Percentiles rank a stretch among this genome's conserved stretches.
Conservation (phyloP, 1,140 invertebrate species). For the Venturia canescens region DNA sequence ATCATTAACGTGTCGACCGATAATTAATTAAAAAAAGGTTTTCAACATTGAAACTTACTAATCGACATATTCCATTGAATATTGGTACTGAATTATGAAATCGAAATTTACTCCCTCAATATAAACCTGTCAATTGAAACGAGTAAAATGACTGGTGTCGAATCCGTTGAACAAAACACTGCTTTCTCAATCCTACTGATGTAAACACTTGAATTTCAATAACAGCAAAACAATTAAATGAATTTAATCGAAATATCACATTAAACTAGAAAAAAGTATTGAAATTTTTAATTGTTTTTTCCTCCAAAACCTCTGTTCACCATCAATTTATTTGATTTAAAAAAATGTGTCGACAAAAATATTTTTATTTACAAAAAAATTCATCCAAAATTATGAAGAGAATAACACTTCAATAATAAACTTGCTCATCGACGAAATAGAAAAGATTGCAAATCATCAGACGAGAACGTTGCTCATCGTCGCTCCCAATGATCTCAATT, state of each 20-base stretch:
- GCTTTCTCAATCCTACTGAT: too few relatives aligned
- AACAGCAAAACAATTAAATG: too few relatives aligned
- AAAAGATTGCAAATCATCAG: conserved; percentile 72
- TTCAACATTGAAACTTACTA: conserved; percentile 21
- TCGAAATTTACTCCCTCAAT: too few relatives aligned
- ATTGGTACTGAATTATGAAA: too few relatives aligned
- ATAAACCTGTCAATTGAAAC: too few relatives aligned
- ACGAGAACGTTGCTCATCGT: conserved; percentile 64
- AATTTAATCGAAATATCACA: too few relatives aligned
- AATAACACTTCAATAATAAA: conserved; percentile 63
- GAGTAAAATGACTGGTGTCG: too few relatives aligned
- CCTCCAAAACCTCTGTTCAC: background rate
- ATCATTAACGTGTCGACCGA: background rate
- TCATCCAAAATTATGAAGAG: background rate
- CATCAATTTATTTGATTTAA: conserved; percentile 3
- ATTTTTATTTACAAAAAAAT: conserved; percentile 30
- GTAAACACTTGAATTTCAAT: too few relatives aligned
- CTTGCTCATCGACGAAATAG: conserved; percentile 68
- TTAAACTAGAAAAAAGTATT: too few relatives aligned
- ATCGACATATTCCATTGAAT: conserved; percentile 27
- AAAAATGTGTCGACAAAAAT: background rate
- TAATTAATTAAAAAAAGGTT: background rate
- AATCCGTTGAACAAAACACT: too few relatives aligned
- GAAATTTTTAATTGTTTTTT: too few relatives aligned
- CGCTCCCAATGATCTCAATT: conserved; percentile 67